Conservation (phyloP, 2,797 vertebrate species). For the Ctenochaetus hawaiiensis region DNA sequence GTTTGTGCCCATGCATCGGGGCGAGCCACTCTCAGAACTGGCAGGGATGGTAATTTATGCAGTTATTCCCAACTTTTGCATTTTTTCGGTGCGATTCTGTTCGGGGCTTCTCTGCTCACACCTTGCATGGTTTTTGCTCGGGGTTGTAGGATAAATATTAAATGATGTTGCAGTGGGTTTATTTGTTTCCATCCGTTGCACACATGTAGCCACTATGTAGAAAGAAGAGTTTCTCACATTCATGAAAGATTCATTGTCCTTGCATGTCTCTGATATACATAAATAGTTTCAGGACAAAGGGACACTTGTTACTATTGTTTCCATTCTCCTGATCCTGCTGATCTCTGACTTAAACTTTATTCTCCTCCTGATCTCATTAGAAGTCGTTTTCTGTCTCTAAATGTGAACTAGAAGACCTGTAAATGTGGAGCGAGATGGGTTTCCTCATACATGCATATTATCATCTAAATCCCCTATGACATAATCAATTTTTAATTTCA, state of each 20-base stretch:
- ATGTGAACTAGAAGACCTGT: conserved; percentile 49
- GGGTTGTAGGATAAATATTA: conserved; percentile 75
- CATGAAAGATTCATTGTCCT: conserved; percentile 75
- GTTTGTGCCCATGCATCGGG: conserved; percentile 55
- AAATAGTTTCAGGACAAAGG: conserved; percentile 67
- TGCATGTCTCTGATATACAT: conserved; percentile 60
- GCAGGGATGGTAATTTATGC: conserved; percentile 68
- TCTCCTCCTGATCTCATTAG: conserved; percentile 64
- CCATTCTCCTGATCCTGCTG: conserved; percentile 35
- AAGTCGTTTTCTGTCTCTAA: conserved; percentile 32
- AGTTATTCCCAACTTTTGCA: conserved; percentile 67
- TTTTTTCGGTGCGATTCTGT: conserved; percentile 43
- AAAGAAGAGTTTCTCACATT: conserved; percentile 53
- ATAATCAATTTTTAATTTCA: conserved; percentile 68
- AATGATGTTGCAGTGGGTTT: conserved; percentile 57
- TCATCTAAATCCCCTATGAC: conserved; percentile 58
- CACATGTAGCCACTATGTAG: conserved; percentile 46
- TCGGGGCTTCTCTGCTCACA: conserved; percentile 62
- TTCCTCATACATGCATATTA: conserved; percentile 55
- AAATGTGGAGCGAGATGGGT: conserved; percentile 49
- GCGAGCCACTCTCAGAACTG: conserved; percentile 27
- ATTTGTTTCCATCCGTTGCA: conserved; percentile 68
- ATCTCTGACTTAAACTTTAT: conserved; percentile 53
- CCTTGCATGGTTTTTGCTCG: conserved; percentile 71
- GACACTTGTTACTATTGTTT: conserved; percentile 24